Percentiles rank a stretch among this genome's conserved stretches.
These are phyloP conservation scores for Falco novaeseelandiae DNA, from an alignment of 2,797 vertebrate genomes.

Conservation along the genomic window DNA sequence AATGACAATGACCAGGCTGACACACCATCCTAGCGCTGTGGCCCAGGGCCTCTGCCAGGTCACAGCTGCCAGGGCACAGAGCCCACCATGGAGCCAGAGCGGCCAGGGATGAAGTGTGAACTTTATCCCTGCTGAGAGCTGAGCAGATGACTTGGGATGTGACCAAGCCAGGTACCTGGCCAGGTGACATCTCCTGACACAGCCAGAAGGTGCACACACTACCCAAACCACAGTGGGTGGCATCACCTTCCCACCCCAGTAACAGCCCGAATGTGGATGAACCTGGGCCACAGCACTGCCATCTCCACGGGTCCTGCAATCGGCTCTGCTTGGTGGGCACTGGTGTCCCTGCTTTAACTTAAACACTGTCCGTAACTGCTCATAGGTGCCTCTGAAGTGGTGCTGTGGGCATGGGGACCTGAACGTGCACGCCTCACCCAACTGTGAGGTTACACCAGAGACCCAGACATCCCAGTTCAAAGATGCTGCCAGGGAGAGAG, in stretches of 20 bases:
- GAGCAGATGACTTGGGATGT: background rate
- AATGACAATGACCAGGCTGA: background rate
- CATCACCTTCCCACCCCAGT: background rate
- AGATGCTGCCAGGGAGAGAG: background rate
- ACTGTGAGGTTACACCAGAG: rapidly evolving
- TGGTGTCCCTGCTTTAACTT: background rate
- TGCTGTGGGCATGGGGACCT: background rate
- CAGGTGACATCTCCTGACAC: background rate
- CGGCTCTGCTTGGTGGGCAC: rapidly evolving
- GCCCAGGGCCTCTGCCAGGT: background rate
- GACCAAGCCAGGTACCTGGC: background rate
- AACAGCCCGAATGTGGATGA: background rate
- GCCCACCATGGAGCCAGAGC: rapidly evolving
- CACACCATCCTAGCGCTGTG: rapidly evolving
- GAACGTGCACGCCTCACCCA: background rate
- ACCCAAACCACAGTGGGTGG: background rate
- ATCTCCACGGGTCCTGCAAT: background rate
- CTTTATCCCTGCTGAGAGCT: background rate
- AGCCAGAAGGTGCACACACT: background rate
- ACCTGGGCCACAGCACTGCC: background rate
- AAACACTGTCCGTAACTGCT: background rate
- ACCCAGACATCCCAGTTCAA: background rate
- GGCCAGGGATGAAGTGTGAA: background rate
- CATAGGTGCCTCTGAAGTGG: background rate
- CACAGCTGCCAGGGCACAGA: background rate